Conservation (phyloP, 2,888 invertebrate species). For the Romanomermis culicivorax region DNA sequence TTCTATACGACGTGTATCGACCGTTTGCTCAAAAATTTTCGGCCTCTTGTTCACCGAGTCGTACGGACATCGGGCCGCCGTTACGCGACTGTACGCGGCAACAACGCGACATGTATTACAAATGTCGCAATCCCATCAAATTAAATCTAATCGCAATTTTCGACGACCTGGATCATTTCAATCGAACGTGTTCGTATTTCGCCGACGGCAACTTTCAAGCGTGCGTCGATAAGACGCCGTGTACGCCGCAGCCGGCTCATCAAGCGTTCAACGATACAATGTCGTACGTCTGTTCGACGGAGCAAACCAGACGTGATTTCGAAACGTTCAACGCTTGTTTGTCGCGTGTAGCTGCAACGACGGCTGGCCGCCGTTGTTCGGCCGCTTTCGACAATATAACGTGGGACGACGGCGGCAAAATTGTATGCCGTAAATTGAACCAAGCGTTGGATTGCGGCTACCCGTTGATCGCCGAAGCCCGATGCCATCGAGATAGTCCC, state of each 20-base stretch:
- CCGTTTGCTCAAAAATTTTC: not conserved
- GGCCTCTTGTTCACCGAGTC: not conserved
- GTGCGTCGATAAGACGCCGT: not conserved
- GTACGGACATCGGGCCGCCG: not conserved
- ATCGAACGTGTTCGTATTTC: not conserved
- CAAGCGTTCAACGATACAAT: not conserved
- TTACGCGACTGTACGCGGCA: not conserved
- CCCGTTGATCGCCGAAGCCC: not conserved
- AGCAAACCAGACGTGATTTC: no score
- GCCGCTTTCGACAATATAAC: not conserved
- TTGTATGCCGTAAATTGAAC: not conserved
- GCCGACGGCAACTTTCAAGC: not conserved
- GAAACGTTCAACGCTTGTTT: no score
- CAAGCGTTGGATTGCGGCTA: not conserved
- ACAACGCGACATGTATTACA: not conserved
- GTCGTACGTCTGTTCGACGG: not conserved
- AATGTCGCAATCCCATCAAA: not conserved
- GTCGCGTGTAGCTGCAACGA: not conserved
- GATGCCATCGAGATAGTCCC: not conserved
- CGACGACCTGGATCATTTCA: not conserved
- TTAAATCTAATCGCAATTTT: not conserved
- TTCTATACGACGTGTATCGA: not conserved
- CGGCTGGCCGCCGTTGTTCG: not conserved
- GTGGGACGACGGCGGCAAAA: not conserved
- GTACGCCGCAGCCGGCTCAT: not conserved